These are phyloP conservation scores for Phalacrocorax carbo DNA, from an alignment of 2,113 vertebrate species.

Conservation along the genomic window DNA sequence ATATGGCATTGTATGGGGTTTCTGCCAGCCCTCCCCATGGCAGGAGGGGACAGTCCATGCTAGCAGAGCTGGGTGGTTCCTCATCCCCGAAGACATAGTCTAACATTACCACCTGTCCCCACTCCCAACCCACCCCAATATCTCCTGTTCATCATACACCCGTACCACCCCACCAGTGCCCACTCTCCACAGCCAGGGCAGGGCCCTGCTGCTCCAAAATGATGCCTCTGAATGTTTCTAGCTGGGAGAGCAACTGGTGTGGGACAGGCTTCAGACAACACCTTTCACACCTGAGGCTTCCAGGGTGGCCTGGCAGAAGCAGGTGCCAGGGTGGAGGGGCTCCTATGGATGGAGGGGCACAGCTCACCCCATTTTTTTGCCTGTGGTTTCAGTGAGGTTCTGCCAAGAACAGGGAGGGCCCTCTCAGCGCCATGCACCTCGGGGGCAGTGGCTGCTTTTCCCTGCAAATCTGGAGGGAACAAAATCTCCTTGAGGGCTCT, in stretches of 20 bases:
- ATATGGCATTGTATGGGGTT: background rate
- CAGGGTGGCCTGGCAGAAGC: background rate
- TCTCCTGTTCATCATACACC: background rate
- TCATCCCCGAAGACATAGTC: background rate
- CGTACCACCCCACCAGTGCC: accelerated
- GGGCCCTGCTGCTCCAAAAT: background rate
- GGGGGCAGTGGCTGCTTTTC: background rate
- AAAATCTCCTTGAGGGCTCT: background rate
- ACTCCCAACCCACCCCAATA: background rate
- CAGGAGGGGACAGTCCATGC: background rate
- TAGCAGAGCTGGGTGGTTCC: background rate
- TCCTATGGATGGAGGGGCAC: background rate
- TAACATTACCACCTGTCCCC: background rate
- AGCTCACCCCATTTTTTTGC: background rate
- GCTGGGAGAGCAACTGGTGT: background rate
- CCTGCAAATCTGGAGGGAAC: background rate
- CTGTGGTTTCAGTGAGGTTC: background rate
- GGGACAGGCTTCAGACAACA: background rate
- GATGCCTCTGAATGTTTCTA: background rate
- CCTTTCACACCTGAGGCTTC: background rate
- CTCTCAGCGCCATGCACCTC: background rate
- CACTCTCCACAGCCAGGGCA: background rate
- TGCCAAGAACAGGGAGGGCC: background rate
- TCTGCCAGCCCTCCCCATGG: background rate
- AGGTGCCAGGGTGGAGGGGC: background rate